Base-by-base conservation (phyloP, 2,888 invertebrate species). In the Polia nebulosa region DNA sequence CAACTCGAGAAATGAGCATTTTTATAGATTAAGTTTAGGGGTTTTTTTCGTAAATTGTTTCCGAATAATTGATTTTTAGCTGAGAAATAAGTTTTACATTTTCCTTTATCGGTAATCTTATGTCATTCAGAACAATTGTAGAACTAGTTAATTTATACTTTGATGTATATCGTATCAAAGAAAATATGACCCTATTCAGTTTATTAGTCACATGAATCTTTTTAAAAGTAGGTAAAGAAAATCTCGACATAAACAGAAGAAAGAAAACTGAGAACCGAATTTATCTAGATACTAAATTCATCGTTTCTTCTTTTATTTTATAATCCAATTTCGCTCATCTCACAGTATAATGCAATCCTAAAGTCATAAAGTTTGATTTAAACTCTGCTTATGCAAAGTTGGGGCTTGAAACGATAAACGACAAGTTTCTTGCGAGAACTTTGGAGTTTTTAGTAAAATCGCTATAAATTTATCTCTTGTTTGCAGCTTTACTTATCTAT, bases 351-450 rank as follows among this genome's bases (percentile, higher is more conserved):
- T 90, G 89, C 85, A 88, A 89, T 89, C 76, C 78, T 76, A 80
- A 86, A 88, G 85, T 84, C 85, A 81, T 89, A 87, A 87, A 88
- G 87, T 88, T 86, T 87, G 87, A 87, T 88, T 88, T 88, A 89
- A 86, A 80, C 81, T 81, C 86, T 82, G 85, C 83, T 87, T 88
- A 86, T 83, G 86, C 82, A 84, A 85, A 86, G 80, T 83, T 81
- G 69, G 65, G 76, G 71, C 72, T 84, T 78, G 73, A 79, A 82
- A 81, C 83, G 80, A 83, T 81, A 70, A 78, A 78, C 68, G 62
- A 75, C 76, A 82, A 69, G 66, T 84, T 78, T 80, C 77, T 69
- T 53, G 44, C 41, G 32, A 51, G 13, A n/a, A 27, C 25, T 59
- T 58, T 55, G 7, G n/a, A 66, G 51, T 66, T 55, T 58, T 62